Percentiles rank a stretch among this genome's conserved stretches.
Conservation (phyloP, 2,113 vertebrate genomes). For the Sebastes fasciatus region DNA sequence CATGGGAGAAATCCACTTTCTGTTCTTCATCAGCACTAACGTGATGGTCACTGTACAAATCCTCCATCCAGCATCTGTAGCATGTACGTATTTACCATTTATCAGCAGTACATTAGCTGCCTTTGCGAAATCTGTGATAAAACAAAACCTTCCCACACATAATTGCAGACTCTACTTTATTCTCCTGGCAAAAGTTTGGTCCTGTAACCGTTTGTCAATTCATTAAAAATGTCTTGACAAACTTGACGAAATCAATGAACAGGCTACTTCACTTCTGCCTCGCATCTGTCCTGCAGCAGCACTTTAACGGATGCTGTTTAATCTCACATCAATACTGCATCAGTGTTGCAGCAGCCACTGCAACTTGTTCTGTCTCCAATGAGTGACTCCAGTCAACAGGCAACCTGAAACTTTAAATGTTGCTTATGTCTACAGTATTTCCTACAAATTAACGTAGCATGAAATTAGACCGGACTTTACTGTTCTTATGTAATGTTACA, state of each 20-base stretch:
- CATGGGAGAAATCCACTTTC: not conserved
- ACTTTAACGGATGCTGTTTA: not conserved
- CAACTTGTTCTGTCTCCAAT: conserved; percentile 1
- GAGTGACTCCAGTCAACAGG: conserved; percentile 1
- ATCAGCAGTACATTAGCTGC: not conserved
- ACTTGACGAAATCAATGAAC: not conserved
- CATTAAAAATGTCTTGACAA: not conserved
- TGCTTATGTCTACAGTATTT: not conserved
- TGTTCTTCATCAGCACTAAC: conserved; percentile 21
- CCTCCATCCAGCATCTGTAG: not conserved
- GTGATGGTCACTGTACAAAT: not conserved
- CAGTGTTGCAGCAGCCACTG: conserved; percentile 18
- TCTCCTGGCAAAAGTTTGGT: not conserved
- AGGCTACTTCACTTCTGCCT: not conserved
- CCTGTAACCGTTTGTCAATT: not conserved
- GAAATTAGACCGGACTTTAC: not conserved
- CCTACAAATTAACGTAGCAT: not conserved
- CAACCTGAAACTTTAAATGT: not conserved
- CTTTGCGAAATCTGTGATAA: not conserved
- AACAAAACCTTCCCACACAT: not conserved
- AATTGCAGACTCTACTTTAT: not conserved
- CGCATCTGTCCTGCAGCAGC: conserved; percentile 14
- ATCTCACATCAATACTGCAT: conserved; percentile 40
- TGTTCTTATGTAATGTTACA: not conserved
- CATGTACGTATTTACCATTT: not conserved